These are phyloP conservation scores for Euura saliciscinereae DNA, from an alignment of 1,140 invertebrate genomes.

Conservation along the genomic window DNA sequence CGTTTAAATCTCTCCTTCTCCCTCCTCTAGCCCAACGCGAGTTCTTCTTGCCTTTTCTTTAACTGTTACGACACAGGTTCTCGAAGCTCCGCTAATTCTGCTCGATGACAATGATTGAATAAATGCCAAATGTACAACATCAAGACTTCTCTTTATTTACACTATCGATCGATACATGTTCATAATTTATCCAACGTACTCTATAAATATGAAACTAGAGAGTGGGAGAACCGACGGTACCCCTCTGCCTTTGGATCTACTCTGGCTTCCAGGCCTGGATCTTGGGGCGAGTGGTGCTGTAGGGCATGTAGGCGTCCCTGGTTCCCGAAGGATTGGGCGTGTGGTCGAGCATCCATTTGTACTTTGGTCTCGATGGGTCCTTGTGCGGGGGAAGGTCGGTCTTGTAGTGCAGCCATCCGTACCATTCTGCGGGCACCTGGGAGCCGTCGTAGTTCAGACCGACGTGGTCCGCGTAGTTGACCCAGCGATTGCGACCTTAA, in stretches of 20 bases:
- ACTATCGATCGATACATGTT: too few species aligned
- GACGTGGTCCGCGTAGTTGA: conserved; percentile 80
- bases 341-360: conserved; percentile 88
- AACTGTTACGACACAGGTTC: too few species aligned
- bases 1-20: neutral
- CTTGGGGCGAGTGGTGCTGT: conserved; percentile 84
- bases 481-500: conserved; percentile 88
- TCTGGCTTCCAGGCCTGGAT: conserved; percentile 83
- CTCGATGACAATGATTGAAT: too few species aligned
- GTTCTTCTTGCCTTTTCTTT: too few species aligned
- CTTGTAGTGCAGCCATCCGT: conserved; percentile 84
- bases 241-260: neutral
- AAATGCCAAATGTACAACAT: too few species aligned
- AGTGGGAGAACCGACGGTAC: too few species aligned
- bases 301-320: conserved; percentile 82
- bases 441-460: conserved; percentile 92
- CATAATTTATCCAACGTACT: too few species aligned
- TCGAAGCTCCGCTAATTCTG: too few species aligned
- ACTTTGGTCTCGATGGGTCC: conserved; percentile 75
- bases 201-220: too few species aligned
- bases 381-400: conserved; percentile 65
- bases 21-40: neutral
- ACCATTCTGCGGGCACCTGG: conserved; percentile 93
- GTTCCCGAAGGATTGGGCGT: conserved; percentile 86
- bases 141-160: too few species aligned